phyloP scores from a whole-genome alignment of 2,888 invertebrate species.

The Blastobasis adustella region DNA sequence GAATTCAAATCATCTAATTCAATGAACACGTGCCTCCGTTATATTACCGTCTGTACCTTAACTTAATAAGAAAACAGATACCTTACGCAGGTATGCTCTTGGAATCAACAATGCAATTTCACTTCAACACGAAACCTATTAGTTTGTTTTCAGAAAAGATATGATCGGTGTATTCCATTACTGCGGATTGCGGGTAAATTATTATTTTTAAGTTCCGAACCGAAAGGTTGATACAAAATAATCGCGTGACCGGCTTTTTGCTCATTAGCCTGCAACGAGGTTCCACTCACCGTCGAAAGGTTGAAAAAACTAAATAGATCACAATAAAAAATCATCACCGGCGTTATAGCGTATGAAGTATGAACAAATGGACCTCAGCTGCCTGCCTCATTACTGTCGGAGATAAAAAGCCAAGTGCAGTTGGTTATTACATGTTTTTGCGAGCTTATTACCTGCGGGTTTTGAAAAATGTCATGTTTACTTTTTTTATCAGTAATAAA shows the following conservation, averaged over 20 bases:
- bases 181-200: not conserved
- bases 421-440: conserved; percentile 16
- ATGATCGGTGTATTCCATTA: too few species aligned
- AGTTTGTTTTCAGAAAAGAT: too few species aligned
- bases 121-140: too few species aligned
- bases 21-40: too few species aligned
- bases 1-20: too few species aligned
- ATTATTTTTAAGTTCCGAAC: not conserved
- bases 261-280: conserved; percentile 32
- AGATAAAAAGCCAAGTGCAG: conserved; percentile 16
- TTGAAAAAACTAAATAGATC: conserved; percentile 37
- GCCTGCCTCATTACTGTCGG: conserved; percentile 24
- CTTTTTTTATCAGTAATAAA: conserved; percentile 11
- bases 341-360: not conserved
- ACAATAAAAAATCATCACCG: not conserved
- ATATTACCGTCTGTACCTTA: too few species aligned
- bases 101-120: too few species aligned
- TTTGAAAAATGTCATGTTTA: conserved; percentile 14
- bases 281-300: conserved; percentile 20
- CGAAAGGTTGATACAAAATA: not conserved
- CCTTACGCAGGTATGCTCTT: too few species aligned
- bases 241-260: conserved; percentile 32
- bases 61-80: too few species aligned
- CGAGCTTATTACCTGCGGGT: conserved; percentile 11
- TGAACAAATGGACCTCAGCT: conserved; percentile 21